Conservation (phyloP, 2,113 vertebrate genomes). For the Misgurnus anguillicaudatus region DNA sequence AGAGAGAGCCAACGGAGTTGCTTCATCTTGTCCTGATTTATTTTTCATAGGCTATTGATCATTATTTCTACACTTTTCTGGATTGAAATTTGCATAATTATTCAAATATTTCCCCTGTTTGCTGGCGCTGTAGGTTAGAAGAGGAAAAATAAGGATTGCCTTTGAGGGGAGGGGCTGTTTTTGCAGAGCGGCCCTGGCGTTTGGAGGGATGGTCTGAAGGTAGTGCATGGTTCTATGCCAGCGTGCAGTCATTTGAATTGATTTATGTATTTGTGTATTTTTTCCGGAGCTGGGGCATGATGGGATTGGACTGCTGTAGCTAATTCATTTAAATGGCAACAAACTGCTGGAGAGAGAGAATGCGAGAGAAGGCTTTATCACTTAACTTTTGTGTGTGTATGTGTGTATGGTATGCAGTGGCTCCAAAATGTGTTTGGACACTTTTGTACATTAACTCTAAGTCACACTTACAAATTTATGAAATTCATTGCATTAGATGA, state of each 20-base stretch:
- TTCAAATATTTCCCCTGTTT: constrained; percentile 33
- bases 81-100: constrained; percentile 40
- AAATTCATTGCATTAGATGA: too few relatives aligned
- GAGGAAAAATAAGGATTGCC: constrained; percentile 30
- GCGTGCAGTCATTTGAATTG: constrained; percentile 31
- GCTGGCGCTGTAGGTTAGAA: constrained; percentile 29
- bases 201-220: constrained; percentile 11
- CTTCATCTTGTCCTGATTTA: constrained; percentile 32
- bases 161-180: constrained; percentile 25
- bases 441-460: too few relatives aligned
- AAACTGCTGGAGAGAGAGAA: constrained; percentile 24
- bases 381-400: constrained; percentile 7
- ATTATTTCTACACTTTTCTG: constrained; percentile 37
- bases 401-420: not conserved
- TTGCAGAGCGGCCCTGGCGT: not conserved
- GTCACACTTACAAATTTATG: too few relatives aligned
- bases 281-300: constrained; percentile 15
- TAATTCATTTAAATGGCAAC: constrained; percentile 18
- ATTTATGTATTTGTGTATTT: constrained; percentile 33
- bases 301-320: constrained; percentile 36
- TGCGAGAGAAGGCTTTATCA: constrained; percentile 36
- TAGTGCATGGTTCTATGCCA: constrained; percentile 24
- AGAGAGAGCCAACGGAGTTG: constrained; percentile 1
- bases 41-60: constrained; percentile 39
- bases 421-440: too few relatives aligned